These are phyloP conservation scores for Drosophila ambigua DNA, from an alignment of 1,140 invertebrate genomes.

Conservation along the genomic window DNA sequence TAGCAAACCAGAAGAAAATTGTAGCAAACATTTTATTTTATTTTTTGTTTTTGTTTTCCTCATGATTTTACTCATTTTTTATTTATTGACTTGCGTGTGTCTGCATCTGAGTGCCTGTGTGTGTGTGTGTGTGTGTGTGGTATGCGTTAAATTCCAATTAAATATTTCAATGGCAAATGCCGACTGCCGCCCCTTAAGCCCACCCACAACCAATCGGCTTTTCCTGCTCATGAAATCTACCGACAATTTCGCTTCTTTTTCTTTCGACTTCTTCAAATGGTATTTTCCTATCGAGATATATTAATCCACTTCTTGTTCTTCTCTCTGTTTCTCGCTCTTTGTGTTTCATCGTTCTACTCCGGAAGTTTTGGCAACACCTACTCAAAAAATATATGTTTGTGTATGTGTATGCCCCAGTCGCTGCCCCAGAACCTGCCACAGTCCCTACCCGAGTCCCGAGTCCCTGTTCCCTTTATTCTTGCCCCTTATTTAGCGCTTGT, in stretches of 20 bases:
- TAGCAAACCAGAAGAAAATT: slow-evolving; percentile 57
- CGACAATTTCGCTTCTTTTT: slow-evolving; percentile 41
- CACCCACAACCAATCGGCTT: slow-evolving; percentile 38
- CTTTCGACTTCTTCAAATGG: slow-evolving; percentile 48
- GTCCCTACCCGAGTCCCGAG: background rate
- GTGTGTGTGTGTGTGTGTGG: slow-evolving; percentile 36
- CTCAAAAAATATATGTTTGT: slow-evolving; percentile 59
- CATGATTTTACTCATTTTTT: slow-evolving; percentile 56
- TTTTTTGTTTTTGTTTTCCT: slow-evolving; percentile 45
- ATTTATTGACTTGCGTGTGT: slow-evolving; percentile 67
- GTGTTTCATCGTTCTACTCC: slow-evolving; percentile 44
- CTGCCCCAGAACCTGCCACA: background rate
- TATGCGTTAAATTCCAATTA: slow-evolving; percentile 82
- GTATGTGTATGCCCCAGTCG: slow-evolving; percentile 11
- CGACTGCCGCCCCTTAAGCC: slow-evolving; percentile 26
- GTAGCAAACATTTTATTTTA: slow-evolving; percentile 60
- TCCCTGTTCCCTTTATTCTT: slow-evolving; percentile 13
- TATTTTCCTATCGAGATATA: slow-evolving; percentile 74
- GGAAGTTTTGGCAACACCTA: slow-evolving; percentile 81
- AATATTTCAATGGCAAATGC: slow-evolving; percentile 73
- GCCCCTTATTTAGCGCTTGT: slow-evolving; percentile 43
- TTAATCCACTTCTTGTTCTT: slow-evolving; percentile 69
- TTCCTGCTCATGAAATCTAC: slow-evolving; percentile 18
- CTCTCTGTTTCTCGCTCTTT: slow-evolving; percentile 37
- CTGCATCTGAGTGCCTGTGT: slow-evolving; percentile 1